Conservation (phyloP, 1,140 invertebrate species). For the Melipona quadrifasciata region DNA sequence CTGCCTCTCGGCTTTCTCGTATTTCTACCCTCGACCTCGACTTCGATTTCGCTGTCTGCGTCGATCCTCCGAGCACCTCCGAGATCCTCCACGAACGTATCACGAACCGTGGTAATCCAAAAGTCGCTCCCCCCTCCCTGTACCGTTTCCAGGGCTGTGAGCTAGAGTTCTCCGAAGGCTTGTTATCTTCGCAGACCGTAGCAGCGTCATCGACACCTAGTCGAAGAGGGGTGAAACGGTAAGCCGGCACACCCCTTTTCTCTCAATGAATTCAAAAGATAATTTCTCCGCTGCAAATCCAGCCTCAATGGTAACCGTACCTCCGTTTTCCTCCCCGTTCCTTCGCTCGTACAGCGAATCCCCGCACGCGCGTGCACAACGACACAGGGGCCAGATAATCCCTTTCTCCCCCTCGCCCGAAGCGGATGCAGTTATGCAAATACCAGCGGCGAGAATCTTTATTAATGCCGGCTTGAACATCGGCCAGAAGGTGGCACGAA, state of each 20-base stretch:
- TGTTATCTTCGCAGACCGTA: slow-evolving; percentile 37
- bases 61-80: slow-evolving; percentile 8
- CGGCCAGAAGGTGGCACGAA: slow-evolving; percentile 19
- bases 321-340: neutral
- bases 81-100: slow-evolving; percentile 3
- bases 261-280: slow-evolving; percentile 74
- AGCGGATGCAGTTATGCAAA: slow-evolving; percentile 70
- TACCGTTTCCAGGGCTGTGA: neutral
- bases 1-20: neutral
- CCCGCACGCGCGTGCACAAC: neutral
- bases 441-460: slow-evolving; percentile 61
- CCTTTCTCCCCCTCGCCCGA: slow-evolving; percentile 14
- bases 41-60: neutral
- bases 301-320: slow-evolving; percentile 24
- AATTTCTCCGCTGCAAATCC: slow-evolving; percentile 64
- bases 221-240: neutral
- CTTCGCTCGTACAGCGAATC: neutral
- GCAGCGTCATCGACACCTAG: slow-evolving; percentile 57
- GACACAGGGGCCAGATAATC: slow-evolving; percentile 54
- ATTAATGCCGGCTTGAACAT: slow-evolving; percentile 67
- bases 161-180: slow-evolving; percentile 8
- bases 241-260: slow-evolving; percentile 26
- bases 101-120: slow-evolving; percentile 1
- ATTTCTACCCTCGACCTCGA: neutral
- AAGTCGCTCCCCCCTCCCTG: neutral